Conservation (phyloP, 2,113 vertebrate species). For the Tachysurus vachellii region DNA sequence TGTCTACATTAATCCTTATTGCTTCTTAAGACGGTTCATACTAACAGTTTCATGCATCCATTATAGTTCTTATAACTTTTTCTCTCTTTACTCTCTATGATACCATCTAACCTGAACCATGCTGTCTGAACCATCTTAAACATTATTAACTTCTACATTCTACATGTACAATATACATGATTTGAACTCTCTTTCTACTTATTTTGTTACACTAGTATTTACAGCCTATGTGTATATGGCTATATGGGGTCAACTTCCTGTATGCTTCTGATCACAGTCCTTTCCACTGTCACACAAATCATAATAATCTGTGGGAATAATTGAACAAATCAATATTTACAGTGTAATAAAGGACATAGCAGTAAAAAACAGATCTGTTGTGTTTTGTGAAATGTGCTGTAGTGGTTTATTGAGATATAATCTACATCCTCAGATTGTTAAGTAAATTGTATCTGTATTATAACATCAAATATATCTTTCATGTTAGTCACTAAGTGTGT, state of each 20-base stretch:
- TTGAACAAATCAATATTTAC: background rate
- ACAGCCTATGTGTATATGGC: background rate
- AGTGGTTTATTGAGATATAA: background rate
- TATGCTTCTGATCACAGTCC: background rate
- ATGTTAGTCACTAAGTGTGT: background rate
- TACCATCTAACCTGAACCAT: no score
- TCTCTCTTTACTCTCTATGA: no score
- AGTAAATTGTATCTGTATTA: background rate
- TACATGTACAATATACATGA: no score
- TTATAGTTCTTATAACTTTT: no score
- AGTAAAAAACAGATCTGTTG: background rate
- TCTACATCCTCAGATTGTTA: background rate
- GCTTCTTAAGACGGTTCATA: no score
- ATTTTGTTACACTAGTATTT: background rate
- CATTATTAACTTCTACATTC: no score
- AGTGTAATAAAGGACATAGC: background rate
- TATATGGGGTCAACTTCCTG: background rate
- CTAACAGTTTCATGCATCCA: no score
- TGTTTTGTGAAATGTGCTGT: background rate
- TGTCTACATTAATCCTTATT: no score
- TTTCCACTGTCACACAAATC: background rate
- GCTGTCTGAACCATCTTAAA: no score
- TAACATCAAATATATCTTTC: background rate
- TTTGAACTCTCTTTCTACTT: no score
- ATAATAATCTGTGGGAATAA: background rate